phyloP scores from a whole-genome alignment of 2,888 invertebrate species.

The Cecidostiba fungosa region DNA sequence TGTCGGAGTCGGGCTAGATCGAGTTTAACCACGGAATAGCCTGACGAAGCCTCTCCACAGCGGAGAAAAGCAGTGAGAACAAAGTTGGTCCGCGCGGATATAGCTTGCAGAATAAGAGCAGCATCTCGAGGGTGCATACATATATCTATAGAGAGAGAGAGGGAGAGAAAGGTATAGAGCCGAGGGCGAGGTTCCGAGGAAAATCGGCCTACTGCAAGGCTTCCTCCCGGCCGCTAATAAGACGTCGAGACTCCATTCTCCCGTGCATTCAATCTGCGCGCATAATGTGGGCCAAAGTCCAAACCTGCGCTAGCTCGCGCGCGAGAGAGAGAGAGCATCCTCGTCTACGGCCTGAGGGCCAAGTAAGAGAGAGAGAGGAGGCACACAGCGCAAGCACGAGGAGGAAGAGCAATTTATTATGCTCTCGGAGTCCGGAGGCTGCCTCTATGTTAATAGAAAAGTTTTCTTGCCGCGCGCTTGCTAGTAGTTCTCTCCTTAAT shows the following conservation, averaged over 20 bases:
- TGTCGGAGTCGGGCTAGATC: too few relatives aligned
- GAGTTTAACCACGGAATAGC: too few relatives aligned
- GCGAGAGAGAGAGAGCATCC: neutral
- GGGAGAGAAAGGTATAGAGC: neutral
- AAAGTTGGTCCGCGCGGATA: neutral
- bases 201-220: slow-evolving; percentile 24
- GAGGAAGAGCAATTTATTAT: slow-evolving; percentile 54
- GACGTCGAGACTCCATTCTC: slow-evolving; percentile 44
- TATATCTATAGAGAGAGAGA: neutral
- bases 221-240: slow-evolving; percentile 44
- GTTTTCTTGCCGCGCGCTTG: slow-evolving; percentile 40
- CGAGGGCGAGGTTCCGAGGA: neutral
- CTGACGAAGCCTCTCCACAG: neutral
- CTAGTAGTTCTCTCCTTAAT: too few relatives aligned
- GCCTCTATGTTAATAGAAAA: slow-evolving; percentile 57
- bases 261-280: slow-evolving; percentile 51
- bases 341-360: neutral
- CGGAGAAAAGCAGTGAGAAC: neutral
- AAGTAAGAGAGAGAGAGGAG: neutral
- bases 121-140: neutral
- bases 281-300: slow-evolving; percentile 57
- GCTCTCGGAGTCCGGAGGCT: slow-evolving; percentile 9
- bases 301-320: neutral
- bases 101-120: neutral
- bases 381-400: neutral